These are phyloP conservation scores for Aptenodytes forsteri DNA, from an alignment of 2,113 vertebrate species.

Conservation along the genomic window DNA sequence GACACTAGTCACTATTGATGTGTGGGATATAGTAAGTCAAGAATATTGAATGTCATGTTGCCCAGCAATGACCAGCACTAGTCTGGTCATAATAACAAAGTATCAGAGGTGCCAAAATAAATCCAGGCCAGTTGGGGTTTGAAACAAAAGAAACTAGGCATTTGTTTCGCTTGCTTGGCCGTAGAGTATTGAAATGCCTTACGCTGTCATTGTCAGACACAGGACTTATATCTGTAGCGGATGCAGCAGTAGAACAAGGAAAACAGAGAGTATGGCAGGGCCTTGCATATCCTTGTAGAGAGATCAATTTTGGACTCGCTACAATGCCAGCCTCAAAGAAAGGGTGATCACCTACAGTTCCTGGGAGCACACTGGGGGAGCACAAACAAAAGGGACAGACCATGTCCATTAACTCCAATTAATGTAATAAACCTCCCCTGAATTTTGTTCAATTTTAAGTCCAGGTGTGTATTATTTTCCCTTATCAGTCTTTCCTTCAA, in stretches of 20 bases:
- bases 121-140: not conserved
- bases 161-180: not conserved
- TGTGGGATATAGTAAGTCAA: not conserved
- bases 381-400: not conserved
- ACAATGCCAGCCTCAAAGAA: not conserved
- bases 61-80: not conserved
- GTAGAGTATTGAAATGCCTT: not conserved
- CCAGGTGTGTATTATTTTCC: slow-evolving; percentile 2
- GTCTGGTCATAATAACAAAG: not conserved
- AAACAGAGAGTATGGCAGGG: not conserved
- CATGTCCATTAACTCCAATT: not conserved
- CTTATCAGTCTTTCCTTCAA: not conserved
- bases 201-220: not conserved
- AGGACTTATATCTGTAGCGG: not conserved
- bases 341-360: not conserved
- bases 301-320: not conserved
- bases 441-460: not conserved
- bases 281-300: not conserved
- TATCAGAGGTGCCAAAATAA: not conserved
- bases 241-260: not conserved
- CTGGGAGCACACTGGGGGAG: not conserved
- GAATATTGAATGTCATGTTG: not conserved
- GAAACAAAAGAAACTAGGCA: not conserved
- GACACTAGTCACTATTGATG: not conserved
- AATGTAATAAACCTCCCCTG: not conserved